A percentile compares a stretch with the other conserved stretches of the same genome.
Evolutionary conservation across 23 tunicate genomes (phyloP).

Genomic region (Oikopleura albicans): DNA sequence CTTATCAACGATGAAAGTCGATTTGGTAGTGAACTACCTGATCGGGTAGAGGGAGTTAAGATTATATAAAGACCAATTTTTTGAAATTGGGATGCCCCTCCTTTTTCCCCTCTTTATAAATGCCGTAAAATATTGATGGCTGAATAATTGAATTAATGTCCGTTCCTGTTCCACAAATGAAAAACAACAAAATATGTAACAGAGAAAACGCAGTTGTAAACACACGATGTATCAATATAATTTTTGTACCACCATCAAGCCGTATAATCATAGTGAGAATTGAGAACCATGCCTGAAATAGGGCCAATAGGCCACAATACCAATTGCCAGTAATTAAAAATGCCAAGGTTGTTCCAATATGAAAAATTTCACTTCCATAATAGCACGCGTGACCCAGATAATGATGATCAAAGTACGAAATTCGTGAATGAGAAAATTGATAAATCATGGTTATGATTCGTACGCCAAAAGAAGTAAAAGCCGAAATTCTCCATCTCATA

Average conservation of each 20-base stretch:
- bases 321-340: neutral
- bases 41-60: too few relatives aligned
- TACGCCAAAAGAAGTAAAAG: neutral
- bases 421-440: neutral
- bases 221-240: neutral
- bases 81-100: too few relatives aligned
- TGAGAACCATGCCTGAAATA: neutral
- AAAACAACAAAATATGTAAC: neutral
- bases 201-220: neutral
- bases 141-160: too few relatives aligned
- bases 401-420: neutral
- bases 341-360: neutral
- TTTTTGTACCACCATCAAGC: neutral
- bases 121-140: too few relatives aligned
- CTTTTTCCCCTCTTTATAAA: too few relatives aligned
- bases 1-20: too few relatives aligned
- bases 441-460: neutral
- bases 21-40: too few relatives aligned
- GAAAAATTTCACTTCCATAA: too few relatives aligned
- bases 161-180: neutral
- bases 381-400: too few relatives aligned
- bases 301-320: neutral
- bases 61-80: too few relatives aligned
- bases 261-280: neutral
- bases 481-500: neutral